Evolutionary conservation across 2,113 vertebrate genomes (phyloP).

Genomic region (Okapia johnstoni): DNA sequence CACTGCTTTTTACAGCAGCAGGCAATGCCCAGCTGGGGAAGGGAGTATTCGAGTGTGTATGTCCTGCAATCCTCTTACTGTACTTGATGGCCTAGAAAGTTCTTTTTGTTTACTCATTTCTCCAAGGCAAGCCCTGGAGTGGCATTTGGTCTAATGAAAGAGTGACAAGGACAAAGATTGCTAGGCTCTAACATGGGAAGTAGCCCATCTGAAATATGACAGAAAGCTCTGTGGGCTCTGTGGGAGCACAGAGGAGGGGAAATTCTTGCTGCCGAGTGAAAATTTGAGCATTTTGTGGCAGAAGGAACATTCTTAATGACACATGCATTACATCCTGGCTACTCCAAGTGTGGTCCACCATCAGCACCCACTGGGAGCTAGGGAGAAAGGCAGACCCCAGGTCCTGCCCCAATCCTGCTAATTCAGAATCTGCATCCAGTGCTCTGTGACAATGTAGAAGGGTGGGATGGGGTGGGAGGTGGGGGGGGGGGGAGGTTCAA

Average conservation of each 20-base stretch:
- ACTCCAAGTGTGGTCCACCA: background rate
- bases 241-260: too few relatives aligned
- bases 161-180: background rate
- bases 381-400: background rate
- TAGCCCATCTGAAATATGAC: background rate
- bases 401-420: background rate
- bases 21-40: background rate
- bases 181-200: background rate
- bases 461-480: background rate
- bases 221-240: background rate
- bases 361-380: background rate
- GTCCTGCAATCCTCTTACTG: background rate
- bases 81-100: background rate
- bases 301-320: background rate
- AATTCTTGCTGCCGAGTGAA: background rate
- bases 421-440: background rate
- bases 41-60: fast-evolving
- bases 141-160: background rate
- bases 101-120: background rate
- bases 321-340: fast-evolving
- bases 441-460: background rate
- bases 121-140: background rate
- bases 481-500: background rate
- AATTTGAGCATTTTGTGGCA: background rate
- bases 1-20: background rate